Conservation (phyloP, 2,113 vertebrate genomes). For the Porphyrio hochstetteri region DNA sequence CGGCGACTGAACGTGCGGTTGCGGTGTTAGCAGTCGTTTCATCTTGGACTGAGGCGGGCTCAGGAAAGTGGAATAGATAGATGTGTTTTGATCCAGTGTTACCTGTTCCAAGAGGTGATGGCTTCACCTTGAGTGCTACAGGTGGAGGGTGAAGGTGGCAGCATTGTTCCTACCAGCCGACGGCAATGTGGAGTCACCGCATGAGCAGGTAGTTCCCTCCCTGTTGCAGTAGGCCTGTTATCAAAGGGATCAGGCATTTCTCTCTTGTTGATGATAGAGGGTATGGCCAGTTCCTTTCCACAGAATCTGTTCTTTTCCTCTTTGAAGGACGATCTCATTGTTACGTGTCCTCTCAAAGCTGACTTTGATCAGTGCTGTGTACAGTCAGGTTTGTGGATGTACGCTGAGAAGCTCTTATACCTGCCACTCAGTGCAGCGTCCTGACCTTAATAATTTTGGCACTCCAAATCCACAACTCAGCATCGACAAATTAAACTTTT, state of each 20-base stretch:
- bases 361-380: neutral
- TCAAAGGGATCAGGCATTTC: neutral
- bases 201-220: neutral
- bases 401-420: neutral
- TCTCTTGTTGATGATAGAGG: neutral
- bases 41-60: neutral
- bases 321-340: neutral
- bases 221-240: neutral
- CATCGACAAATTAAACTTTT: neutral
- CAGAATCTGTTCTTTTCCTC: neutral
- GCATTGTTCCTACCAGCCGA: neutral
- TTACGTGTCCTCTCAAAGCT: neutral
- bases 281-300: neutral
- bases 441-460: constrained; percentile 17
- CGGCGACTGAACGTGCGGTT: neutral
- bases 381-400: neutral
- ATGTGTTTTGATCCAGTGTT: neutral
- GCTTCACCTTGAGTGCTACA: neutral
- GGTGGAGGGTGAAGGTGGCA: neutral
- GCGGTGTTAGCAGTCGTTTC: neutral
- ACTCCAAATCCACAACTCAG: neutral
- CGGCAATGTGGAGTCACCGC: neutral
- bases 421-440: neutral
- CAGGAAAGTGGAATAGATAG: neutral
- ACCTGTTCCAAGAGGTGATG: neutral